Evolutionary conservation across 2,113 vertebrate genomes (phyloP).

Genomic region (Phyllostomus hastatus): DNA sequence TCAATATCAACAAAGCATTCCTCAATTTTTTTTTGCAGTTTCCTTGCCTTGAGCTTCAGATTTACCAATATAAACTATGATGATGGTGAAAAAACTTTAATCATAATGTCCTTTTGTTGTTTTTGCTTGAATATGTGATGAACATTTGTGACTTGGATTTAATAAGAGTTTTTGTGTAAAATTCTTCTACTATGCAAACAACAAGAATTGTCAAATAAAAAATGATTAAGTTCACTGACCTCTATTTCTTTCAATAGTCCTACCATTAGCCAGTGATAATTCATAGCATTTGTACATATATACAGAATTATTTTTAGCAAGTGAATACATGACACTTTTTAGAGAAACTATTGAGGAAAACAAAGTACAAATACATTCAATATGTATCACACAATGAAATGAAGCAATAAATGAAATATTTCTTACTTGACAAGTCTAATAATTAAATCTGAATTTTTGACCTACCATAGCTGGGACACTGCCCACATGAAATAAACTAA

Average conservation of each 20-base stretch:
- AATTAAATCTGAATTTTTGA: background rate
- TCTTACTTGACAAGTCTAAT: background rate
- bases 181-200: background rate
- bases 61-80: background rate
- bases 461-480: background rate
- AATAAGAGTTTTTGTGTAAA: background rate
- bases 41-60: background rate
- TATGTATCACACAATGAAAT: background rate
- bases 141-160: background rate
- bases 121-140: background rate
- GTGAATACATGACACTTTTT: background rate
- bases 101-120: background rate
- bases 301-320: background rate
- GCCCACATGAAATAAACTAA: background rate
- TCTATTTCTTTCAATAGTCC: background rate
- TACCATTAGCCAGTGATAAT: background rate
- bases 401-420: background rate
- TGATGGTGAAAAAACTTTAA: background rate
- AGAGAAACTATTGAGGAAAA: background rate
- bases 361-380: background rate
- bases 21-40: background rate
- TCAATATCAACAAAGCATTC: background rate
- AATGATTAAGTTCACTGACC: background rate
- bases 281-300: background rate
- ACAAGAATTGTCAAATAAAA: background rate